Evolutionary conservation across 2,888 invertebrate species (phyloP).

Genomic region (Spodoptera littoralis): DNA sequence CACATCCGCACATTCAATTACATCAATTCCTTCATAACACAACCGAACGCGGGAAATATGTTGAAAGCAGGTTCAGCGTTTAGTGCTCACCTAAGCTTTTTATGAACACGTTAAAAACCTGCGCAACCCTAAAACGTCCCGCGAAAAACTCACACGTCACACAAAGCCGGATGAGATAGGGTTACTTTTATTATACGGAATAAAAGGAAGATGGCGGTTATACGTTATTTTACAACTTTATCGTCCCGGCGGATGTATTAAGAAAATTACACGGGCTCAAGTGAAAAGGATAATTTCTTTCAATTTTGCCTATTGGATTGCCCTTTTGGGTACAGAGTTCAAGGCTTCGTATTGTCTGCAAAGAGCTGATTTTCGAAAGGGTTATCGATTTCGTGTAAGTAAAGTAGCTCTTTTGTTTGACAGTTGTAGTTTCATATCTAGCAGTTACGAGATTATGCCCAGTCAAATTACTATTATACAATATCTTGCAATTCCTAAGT

Average conservation of each 20-base stretch:
- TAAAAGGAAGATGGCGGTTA: slow-evolving; percentile 52
- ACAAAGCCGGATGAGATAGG: slow-evolving; percentile 55
- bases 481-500: too few relatives aligned
- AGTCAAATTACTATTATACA: too few relatives aligned
- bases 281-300: slow-evolving; percentile 50
- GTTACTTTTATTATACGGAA: slow-evolving; percentile 57
- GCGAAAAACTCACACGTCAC: slow-evolving; percentile 42
- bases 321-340: slow-evolving; percentile 22
- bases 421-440: too few relatives aligned
- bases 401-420: too few relatives aligned
- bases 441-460: too few relatives aligned
- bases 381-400: too few relatives aligned
- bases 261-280: slow-evolving; percentile 46
- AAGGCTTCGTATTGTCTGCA: slow-evolving; percentile 1
- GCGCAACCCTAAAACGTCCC: slow-evolving; percentile 43
- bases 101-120: slow-evolving; percentile 32
- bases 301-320: slow-evolving; percentile 32
- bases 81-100: slow-evolving; percentile 22
- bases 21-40: not conserved
- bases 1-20: too few relatives aligned
- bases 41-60: not conserved
- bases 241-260: slow-evolving; percentile 50
- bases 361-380: too few relatives aligned
- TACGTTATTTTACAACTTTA: slow-evolving; percentile 52
- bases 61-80: not conserved